Percentiles rank a stretch among this genome's conserved stretches.
phyloP scores from a whole-genome alignment of 2,797 vertebrate genomes.

The Sebastes jordani region DNA sequence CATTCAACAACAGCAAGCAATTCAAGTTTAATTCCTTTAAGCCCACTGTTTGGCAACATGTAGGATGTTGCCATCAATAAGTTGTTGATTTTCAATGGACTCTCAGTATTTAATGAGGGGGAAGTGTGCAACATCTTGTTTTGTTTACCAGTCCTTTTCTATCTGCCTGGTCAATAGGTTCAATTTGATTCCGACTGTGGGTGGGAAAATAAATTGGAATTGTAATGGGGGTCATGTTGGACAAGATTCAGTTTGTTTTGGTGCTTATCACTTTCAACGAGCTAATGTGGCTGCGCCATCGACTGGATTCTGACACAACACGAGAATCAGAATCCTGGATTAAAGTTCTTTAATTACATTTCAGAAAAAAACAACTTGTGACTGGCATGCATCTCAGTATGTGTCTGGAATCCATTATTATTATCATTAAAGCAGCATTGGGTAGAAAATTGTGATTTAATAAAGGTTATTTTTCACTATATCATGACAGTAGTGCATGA shows the following conservation, averaged over 20 bases:
- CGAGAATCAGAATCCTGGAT: constrained; percentile 8
- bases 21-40: constrained; percentile 68
- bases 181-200: constrained; percentile 61
- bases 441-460: too few relatives aligned
- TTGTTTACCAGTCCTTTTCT: constrained; percentile 67
- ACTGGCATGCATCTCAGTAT: background rate
- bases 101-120: constrained; percentile 61
- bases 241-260: constrained; percentile 57
- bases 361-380: background rate
- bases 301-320: constrained; percentile 8
- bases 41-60: constrained; percentile 58
- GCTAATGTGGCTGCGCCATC: constrained; percentile 11
- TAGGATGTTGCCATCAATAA: constrained; percentile 62
- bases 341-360: constrained; percentile 33
- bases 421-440: too few relatives aligned
- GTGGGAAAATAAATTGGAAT: constrained; percentile 70
- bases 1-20: constrained; percentile 37
- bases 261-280: constrained; percentile 36
- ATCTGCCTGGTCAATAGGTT: constrained; percentile 67
- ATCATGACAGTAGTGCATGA: too few relatives aligned
- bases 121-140: constrained; percentile 62
- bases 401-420: constrained; percentile 3
- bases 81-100: constrained; percentile 69
- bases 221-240: constrained; percentile 61
- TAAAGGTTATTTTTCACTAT: too few relatives aligned